A percentile compares a stretch with the other conserved stretches of the same genome.
Conservation (phyloP, 92 coral and sea anemone genomes). For the Bergia puertoricense region DNA sequence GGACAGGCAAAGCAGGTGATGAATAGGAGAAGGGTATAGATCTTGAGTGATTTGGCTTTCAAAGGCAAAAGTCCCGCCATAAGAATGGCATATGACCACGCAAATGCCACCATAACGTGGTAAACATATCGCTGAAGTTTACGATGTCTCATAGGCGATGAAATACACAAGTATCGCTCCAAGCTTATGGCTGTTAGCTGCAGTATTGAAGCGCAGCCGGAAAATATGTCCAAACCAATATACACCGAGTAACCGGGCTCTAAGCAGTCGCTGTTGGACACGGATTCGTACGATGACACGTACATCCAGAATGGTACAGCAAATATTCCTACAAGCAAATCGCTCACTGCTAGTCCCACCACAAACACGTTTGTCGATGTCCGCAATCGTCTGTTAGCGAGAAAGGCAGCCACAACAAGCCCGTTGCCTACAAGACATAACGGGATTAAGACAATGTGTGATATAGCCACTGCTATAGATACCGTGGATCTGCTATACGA, state of each 20-base stretch:
- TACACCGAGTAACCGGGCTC: slow-evolving; percentile 57
- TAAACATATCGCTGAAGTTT: slow-evolving; percentile 61
- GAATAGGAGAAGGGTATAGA: slow-evolving; percentile 58
- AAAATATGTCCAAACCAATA: slow-evolving; percentile 74
- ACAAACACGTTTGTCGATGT: slow-evolving; percentile 87
- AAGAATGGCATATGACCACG: slow-evolving; percentile 66
- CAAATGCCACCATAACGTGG: slow-evolving; percentile 58
- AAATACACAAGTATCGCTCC: slow-evolving; percentile 79
- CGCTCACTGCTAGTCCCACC: slow-evolving; percentile 85
- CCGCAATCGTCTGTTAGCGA: slow-evolving; percentile 63
- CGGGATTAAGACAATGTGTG: slow-evolving; percentile 64
- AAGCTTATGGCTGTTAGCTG: slow-evolving; percentile 90
- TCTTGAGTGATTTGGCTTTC: slow-evolving; percentile 44
- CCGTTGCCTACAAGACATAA: slow-evolving; percentile 82
- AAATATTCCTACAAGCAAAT: slow-evolving; percentile 77
- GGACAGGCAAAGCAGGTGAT: slow-evolving; percentile 72
- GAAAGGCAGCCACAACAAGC: slow-evolving; percentile 74
- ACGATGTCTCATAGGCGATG: slow-evolving; percentile 79
- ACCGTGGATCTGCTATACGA: slow-evolving; percentile 46
- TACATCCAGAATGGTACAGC: slow-evolving; percentile 88
- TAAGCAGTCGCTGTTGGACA: slow-evolving; percentile 48
- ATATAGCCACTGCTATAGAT: slow-evolving; percentile 57
- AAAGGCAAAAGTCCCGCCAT: slow-evolving; percentile 66
- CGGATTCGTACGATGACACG: slow-evolving; percentile 56
- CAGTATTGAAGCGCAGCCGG: slow-evolving; percentile 90